These are phyloP conservation scores for Onychomys arenicola DNA, from an alignment of 2,797 vertebrate genomes.

Conservation along the genomic window DNA sequence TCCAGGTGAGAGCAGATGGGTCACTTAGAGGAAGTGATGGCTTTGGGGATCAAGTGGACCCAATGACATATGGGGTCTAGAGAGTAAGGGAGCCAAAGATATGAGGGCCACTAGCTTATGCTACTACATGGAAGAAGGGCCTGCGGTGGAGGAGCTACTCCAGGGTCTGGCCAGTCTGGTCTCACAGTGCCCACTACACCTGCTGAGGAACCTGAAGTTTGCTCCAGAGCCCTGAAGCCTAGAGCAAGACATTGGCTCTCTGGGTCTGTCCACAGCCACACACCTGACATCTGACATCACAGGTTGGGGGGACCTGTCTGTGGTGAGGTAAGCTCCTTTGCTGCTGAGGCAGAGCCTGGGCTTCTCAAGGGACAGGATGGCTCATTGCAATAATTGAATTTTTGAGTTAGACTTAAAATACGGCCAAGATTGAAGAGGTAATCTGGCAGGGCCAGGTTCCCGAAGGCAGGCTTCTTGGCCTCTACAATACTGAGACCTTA, in stretches of 20 bases:
- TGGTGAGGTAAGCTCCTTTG: not conserved
- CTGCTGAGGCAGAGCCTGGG: not conserved
- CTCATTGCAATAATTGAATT: slow-evolving; percentile 74
- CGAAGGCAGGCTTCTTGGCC: slow-evolving; percentile 60
- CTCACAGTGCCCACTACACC: accelerated
- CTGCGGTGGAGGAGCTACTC: not conserved
- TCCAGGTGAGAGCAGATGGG: not conserved
- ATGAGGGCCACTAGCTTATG: not conserved
- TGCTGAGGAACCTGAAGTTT: not conserved
- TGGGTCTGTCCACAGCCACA: not conserved
- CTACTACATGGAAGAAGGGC: not conserved
- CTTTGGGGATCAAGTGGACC: not conserved
- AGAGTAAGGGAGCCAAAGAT: not conserved
- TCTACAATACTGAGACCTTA: slow-evolving; percentile 32
- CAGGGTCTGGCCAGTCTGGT: not conserved
- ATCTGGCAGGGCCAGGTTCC: slow-evolving; percentile 66
- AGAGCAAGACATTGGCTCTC: not conserved
- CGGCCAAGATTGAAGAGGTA: slow-evolving; percentile 75
- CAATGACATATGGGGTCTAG: accelerated
- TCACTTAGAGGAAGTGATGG: not conserved
- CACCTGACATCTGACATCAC: not conserved
- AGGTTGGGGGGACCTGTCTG: not conserved
- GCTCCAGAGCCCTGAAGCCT: not conserved
- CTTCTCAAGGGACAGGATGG: slow-evolving; percentile 41
- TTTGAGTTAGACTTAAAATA: slow-evolving; percentile 78